A percentile compares a stretch with the other conserved stretches of the same genome.
Conservation (phyloP, 1,140 invertebrate genomes). For the Drosophila miranda region DNA sequence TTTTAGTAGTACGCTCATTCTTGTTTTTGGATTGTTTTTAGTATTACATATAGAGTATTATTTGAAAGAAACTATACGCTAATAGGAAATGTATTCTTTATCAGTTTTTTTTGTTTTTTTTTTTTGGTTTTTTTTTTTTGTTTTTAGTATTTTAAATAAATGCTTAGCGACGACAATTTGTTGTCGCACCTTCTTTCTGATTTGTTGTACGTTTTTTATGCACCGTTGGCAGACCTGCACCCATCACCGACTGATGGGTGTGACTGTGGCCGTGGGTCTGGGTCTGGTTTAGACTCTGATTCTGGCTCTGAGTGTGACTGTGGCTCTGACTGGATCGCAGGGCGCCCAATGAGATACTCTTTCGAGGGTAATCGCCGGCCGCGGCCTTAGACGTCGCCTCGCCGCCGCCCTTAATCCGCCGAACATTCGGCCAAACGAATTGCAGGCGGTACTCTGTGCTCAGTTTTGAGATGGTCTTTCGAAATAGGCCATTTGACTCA, state of each 20-base stretch:
- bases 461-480: constrained; percentile 88
- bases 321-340: constrained; percentile 87
- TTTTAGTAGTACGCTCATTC: constrained; percentile 54
- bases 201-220: constrained; percentile 83
- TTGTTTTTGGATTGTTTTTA: constrained; percentile 55
- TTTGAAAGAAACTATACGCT: constrained; percentile 74
- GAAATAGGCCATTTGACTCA: constrained; percentile 85
- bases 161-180: constrained; percentile 82
- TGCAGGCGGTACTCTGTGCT: constrained; percentile 94
- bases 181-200: constrained; percentile 83
- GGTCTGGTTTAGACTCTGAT: constrained; percentile 66
- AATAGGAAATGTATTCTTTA: constrained; percentile 61
- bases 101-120: constrained; percentile 24
- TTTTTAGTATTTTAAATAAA: constrained; percentile 53
- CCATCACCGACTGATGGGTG: constrained; percentile 68
- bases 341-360: constrained; percentile 93
- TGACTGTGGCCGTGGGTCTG: constrained; percentile 66
- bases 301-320: constrained; percentile 80
- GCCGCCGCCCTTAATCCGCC: constrained; percentile 82
- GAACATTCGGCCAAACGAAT: constrained; percentile 93
- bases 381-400: constrained; percentile 78
- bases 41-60: constrained; percentile 55
- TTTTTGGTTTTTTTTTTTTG: constrained; percentile 32
- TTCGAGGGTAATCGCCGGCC: constrained; percentile 86
- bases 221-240: constrained; percentile 83